Evolutionary conservation across 2,113 vertebrate species (phyloP).

Genomic region (Nannospalax galili): DNA sequence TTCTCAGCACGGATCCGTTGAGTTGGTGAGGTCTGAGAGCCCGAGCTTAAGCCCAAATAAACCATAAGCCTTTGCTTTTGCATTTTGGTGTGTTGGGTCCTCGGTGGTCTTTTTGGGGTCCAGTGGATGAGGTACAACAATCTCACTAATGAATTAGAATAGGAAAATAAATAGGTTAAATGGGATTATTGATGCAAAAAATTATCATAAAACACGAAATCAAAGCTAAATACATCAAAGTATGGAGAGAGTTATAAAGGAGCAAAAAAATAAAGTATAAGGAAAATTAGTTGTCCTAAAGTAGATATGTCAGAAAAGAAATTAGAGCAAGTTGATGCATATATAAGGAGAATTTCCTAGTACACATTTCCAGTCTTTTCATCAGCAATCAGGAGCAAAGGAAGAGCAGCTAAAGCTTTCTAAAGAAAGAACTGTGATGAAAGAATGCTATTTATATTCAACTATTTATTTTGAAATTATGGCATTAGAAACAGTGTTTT

Average conservation of each 20-base stretch:
- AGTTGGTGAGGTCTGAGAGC: too few relatives aligned
- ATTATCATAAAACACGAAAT: background rate
- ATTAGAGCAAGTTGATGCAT: background rate
- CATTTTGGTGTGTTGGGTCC: too few relatives aligned
- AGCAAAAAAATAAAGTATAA: background rate
- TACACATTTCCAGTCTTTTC: background rate
- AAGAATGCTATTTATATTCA: background rate
- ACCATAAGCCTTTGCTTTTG: too few relatives aligned
- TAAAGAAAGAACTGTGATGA: background rate
- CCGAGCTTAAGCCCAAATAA: too few relatives aligned
- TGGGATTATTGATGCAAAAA: background rate
- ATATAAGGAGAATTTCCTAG: background rate
- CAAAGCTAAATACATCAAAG: background rate
- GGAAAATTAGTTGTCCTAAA: background rate
- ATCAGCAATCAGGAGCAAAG: background rate
- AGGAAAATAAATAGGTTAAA: background rate
- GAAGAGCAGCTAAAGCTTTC: background rate
- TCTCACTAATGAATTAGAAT: background rate
- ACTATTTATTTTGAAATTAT: conserved; percentile 39
- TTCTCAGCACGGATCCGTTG: too few relatives aligned
- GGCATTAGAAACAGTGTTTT: background rate
- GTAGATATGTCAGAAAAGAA: background rate
- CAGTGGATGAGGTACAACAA: too few relatives aligned
- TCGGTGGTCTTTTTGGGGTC: too few relatives aligned
- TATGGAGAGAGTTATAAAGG: background rate